phyloP scores from a whole-genome alignment of 2,113 vertebrate species.

The Noctilio leporinus region DNA sequence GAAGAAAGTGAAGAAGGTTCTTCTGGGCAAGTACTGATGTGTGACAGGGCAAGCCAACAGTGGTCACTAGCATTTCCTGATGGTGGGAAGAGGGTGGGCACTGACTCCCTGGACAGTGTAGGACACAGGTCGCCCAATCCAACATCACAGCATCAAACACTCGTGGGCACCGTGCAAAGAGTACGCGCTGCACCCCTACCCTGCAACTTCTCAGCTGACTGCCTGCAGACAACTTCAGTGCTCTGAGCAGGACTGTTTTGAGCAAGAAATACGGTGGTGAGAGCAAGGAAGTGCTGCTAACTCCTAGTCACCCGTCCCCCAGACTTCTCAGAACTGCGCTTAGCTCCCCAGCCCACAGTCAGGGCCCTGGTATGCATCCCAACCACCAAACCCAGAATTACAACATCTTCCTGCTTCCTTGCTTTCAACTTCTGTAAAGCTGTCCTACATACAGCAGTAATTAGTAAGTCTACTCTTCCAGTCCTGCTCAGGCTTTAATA shows the following conservation, averaged over 20 bases:
- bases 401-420: not conserved
- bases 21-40: not conserved
- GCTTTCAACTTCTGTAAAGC: not conserved
- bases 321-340: not conserved
- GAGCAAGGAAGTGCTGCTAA: not conserved
- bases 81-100: not conserved
- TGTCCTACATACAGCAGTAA: not conserved
- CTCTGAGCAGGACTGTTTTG: not conserved
- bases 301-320: not conserved
- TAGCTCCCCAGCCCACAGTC: not conserved
- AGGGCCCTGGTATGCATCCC: not conserved
- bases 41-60: not conserved
- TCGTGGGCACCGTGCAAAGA: not conserved
- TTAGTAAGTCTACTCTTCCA: not conserved
- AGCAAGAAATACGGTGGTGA: not conserved
- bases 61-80: not conserved
- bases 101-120: not conserved
- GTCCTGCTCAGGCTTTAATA: not conserved
- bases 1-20: not conserved
- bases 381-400: not conserved
- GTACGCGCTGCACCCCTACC: not conserved
- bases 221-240: not conserved
- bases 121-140: rapidly evolving
- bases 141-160: rapidly evolving
- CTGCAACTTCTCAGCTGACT: too few relatives aligned